Conservation (phyloP, 2,888 invertebrate species). For the Cyrtodaria siliqua region DNA sequence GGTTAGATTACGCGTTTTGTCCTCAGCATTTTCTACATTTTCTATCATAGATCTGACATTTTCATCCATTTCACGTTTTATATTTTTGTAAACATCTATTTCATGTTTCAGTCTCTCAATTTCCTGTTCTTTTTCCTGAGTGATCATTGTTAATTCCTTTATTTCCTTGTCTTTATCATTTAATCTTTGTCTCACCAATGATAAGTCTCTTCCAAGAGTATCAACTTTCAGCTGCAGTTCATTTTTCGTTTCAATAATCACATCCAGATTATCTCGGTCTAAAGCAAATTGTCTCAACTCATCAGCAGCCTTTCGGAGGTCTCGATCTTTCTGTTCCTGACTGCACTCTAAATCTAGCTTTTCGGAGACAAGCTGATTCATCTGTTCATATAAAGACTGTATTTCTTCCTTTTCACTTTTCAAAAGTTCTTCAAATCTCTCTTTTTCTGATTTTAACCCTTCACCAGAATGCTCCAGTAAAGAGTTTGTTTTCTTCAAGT, state of each 20-base stretch:
- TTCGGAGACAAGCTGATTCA: constrained; percentile 67
- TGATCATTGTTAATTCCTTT: constrained; percentile 30
- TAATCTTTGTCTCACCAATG: constrained; percentile 58
- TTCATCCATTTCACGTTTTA: constrained; percentile 13
- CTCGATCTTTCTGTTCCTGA: constrained; percentile 62
- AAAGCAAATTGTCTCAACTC: constrained; percentile 44
- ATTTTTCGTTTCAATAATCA: constrained; percentile 51
- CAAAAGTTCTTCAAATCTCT: constrained; percentile 50
- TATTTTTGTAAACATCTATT: constrained; percentile 14
- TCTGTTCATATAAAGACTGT: constrained; percentile 64
- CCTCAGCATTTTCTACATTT: constrained; percentile 22
- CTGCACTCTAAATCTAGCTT: constrained; percentile 63
- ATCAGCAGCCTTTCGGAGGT: constrained; percentile 46
- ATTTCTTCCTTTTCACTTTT: constrained; percentile 61
- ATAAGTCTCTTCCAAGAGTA: constrained; percentile 62
- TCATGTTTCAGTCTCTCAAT: constrained; percentile 26
- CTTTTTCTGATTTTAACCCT: constrained; percentile 48
- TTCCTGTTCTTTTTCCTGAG: constrained; percentile 64
- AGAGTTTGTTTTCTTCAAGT: constrained; percentile 37
- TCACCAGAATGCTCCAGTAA: constrained; percentile 40
- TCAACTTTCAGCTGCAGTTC: constrained; percentile 61
- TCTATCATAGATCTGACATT: constrained; percentile 9
- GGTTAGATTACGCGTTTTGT: constrained; percentile 15
- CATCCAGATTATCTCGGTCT: constrained; percentile 60
- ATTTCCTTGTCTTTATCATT: constrained; percentile 46